Evolutionary conservation across 2,888 invertebrate genomes (phyloP), one percentile per base, ranked within the genome.

Genomic region (Scaptomyza parva): DNA sequence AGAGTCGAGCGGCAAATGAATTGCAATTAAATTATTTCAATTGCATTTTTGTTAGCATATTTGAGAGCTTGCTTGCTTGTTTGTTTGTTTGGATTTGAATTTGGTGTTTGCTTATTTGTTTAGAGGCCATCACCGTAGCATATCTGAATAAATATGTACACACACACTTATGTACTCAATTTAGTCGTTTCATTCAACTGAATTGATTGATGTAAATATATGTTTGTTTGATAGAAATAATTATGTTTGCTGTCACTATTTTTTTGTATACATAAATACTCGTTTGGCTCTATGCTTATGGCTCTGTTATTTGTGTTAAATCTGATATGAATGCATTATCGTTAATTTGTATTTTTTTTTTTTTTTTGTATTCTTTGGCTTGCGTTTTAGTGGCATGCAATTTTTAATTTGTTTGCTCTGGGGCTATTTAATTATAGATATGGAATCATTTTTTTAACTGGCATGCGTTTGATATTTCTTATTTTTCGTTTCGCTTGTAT

Each of bases 11-110:
- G 62, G 60, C 69, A 71, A 85, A 75, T 82, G 69, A 78, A 86
- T 78, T 81, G 84, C 77, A 78, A 86, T 84, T 78, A 81, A 84
- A 84, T 69, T 77, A 70, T 84, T 86, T 84, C 78, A 77, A 77
- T 77, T 84, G 70, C 70, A 64, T 70, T 70, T 74, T 73, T 73
- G 72, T 73, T 48, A 71, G 69, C 54, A 52, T 67, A 43, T 61
- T 66, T 59, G 37, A 41, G 30, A 53, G 22, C 60, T 47, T 60
- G 45, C 64, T 41, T 55, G 33, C 33, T 14, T 47, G 57, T 48
- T 33, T 63, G 17, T 18, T 45, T 9, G 39, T 62, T 63, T 55
- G 54, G 24, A 11, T 57, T 43, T 2, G 43, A 28, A 11, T 57
- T 43, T 2, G 43, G 35, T 51, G 51, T 59, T 53, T 68, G 61